Base-by-base conservation (phyloP, 2,797 vertebrate species). In the Characodon lateralis region DNA sequence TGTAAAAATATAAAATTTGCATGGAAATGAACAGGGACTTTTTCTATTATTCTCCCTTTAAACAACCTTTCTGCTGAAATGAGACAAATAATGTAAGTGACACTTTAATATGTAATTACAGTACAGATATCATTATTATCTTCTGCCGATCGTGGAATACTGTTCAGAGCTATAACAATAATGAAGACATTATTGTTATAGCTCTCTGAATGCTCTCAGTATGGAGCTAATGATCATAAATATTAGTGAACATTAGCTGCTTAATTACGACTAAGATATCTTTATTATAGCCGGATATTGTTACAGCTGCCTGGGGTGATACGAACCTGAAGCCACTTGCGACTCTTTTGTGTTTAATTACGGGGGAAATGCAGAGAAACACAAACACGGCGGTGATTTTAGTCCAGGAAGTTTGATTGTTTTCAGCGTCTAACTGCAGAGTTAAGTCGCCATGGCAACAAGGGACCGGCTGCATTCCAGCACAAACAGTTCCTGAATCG, bases 371-470 rank as follows among this genome's bases (percentile, higher is more conserved):
- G 20, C 2, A 66, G 3, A 66, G 39, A 24, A 24, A 13, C 5
- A 24, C 39, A 24, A 68, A 43, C 22, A 6, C 2, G 6, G 39
- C 22, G 6, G 39, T 22, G 22, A 43, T 24, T 31, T 61, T 61
- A 61, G 59, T 26, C 14, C 26, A n/a, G 7, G 13, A 18, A 31
- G 59, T 61, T 61, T 61, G 6, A 10, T 46, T 31, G 12, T 13
- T 26, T 48, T 35, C 59, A 20, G 59, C 59, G 26, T 63, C 39
- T 5, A 43, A 1, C 39, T 12, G 43, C 63, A 74, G 2, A 7
- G 22, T 41, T 41, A 6, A 18, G 26, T 59, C 18, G 79, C 80
- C 56, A 74, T 71, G 65, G 58, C 71, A 73, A 77, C 79, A 24
- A 0, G 18, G 16, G 28, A 12, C 24, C 41, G 35, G 6, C 41